Evolutionary conservation across 1,140 invertebrate genomes (phyloP), one percentile per base, ranked within the genome.

Genomic region (Tetramorium alpestre): DNA sequence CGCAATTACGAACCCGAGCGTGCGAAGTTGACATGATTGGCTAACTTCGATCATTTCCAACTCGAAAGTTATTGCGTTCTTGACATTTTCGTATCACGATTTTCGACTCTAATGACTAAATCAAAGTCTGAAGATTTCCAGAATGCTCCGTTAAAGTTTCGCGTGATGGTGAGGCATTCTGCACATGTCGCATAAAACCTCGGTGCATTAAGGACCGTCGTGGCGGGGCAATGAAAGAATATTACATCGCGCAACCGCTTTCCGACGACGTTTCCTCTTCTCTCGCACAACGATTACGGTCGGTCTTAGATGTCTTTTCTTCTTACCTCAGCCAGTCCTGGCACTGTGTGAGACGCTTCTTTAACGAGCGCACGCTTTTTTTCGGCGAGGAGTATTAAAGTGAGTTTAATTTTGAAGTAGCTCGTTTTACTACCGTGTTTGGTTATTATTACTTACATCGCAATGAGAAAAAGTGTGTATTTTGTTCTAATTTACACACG

Each of bases 111-210:
- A 25, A 44, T 49, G 44, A 6, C n/a, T 47, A 69, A 25, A 69
- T 49, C 11, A 69, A 47, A 25, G 65, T 67, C 41, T 67, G 22
- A 18, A 49, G 11, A 69, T 69, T 69, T 69, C 41, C 22, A 28
- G 22, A 69, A 49, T 69, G 7, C 22, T 13, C 13, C 4, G n/a
- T 69, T 47, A 69, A 69, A 47, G 6, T 16, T 47, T 47, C 3
- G 41, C 41, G 33, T 41, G 33, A 33, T 49, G 5, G 22, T 28
- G 44, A 47, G 6, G 22, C 8, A 49, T 28, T 0, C 22, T 41
- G 7, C 38, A 75, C 90, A 92, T 87, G 87, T 87, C 86, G 86
- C 72, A 82, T 87, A 84, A 91, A 89, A 92, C 91, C 90, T 88
- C 87, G 81, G 82, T 84, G 85, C 90, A 90, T 93, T 92, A 92